Percentiles rank a stretch among this genome's conserved stretches.
phyloP scores from a whole-genome alignment of 1,140 invertebrate genomes.

The Drosophila subobscura region DNA sequence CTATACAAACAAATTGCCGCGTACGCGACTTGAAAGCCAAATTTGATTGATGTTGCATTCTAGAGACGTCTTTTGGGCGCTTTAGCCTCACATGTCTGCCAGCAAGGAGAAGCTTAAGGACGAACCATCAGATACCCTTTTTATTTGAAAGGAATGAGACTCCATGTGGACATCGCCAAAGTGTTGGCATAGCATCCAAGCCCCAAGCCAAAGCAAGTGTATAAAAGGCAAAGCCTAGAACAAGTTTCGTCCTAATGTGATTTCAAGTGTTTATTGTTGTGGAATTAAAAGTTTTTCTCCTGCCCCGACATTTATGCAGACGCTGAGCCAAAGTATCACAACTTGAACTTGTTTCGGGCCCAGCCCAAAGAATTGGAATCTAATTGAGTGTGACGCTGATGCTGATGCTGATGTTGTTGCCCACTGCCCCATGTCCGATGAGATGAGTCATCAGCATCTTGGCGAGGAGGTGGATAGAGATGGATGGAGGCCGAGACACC shows the following conservation, averaged over 20 bases:
- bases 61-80: conserved; percentile 49
- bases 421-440: neutral
- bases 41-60: conserved; percentile 80
- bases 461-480: conserved; percentile 30
- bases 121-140: conserved; percentile 4
- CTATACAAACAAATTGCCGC: conserved; percentile 81
- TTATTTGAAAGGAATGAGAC: neutral
- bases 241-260: conserved; percentile 69
- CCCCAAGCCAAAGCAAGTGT: too few relatives aligned
- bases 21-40: conserved; percentile 80
- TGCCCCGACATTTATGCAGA: neutral
- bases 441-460: conserved; percentile 8
- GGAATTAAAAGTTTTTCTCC: conserved; percentile 60
- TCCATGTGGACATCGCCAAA: too few relatives aligned
- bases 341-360: conserved; percentile 37
- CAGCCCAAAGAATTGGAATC: conserved; percentile 65
- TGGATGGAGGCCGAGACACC: conserved; percentile 29
- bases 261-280: conserved; percentile 80
- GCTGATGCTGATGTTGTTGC: conserved; percentile 2
- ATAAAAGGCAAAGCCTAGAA: neutral
- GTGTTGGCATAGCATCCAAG: too few relatives aligned
- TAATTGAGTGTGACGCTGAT: conserved; percentile 67
- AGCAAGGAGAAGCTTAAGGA: neutral
- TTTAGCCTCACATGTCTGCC: conserved; percentile 21
- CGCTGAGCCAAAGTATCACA: conserved; percentile 10